Conservation (phyloP, 2,113 vertebrate genomes). For the Urocitellus parryii region DNA sequence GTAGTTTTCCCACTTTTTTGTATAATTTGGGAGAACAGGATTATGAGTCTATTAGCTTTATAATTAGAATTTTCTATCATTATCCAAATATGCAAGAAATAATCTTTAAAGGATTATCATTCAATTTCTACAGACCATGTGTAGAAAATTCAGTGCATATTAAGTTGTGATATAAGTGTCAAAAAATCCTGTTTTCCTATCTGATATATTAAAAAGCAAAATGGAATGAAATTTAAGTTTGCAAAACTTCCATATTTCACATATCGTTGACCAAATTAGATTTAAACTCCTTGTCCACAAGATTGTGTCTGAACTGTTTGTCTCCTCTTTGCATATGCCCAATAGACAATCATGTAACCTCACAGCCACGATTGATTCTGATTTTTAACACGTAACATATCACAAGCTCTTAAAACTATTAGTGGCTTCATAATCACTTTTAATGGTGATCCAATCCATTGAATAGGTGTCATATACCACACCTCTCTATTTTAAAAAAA, state of each 20-base stretch:
- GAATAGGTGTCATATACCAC: background rate
- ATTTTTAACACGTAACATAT: background rate
- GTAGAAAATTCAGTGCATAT: background rate
- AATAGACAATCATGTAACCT: background rate
- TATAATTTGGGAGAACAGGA: background rate
- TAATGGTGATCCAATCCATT: background rate
- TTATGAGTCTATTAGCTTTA: background rate
- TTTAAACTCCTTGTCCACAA: background rate
- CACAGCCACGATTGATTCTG: background rate
- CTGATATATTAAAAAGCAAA: slow-evolving; percentile 28
- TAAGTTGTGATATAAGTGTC: slow-evolving; percentile 45
- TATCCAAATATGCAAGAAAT: slow-evolving; percentile 46
- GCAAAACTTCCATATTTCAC: slow-evolving; percentile 11
- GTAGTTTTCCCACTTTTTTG: background rate
- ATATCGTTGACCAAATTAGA: background rate
- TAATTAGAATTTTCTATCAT: background rate
- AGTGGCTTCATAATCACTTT: background rate
- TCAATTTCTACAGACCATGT: slow-evolving; percentile 32
- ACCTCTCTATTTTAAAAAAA: background rate
- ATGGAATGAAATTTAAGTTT: slow-evolving; percentile 32
- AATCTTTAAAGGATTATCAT: slow-evolving; percentile 41
- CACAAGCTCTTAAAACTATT: background rate
- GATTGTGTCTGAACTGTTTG: background rate
- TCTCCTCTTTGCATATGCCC: background rate
- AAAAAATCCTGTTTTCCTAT: slow-evolving; percentile 1